Base-by-base conservation (phyloP, 2,888 invertebrate genomes). In the Horisme vitalbata region DNA sequence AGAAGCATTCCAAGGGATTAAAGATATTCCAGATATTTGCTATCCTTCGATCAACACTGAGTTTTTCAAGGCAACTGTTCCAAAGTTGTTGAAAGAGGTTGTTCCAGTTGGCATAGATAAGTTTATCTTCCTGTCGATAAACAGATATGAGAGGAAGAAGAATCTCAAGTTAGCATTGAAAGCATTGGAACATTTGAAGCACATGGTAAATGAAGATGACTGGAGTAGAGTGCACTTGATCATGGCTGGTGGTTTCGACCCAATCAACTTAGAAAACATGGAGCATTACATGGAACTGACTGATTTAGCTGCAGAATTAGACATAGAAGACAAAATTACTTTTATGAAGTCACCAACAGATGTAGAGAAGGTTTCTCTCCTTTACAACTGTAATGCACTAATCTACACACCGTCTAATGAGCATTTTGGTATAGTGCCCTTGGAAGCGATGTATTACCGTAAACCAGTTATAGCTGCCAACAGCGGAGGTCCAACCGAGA, bases 361-460 rank as follows among this genome's bases (percentile, higher is more conserved):
- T 73, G 81, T 91, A 26, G 92, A 94, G 41, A 99, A 99, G 83
- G 91, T 95, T 4, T 92, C 94, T 8, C 83, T 99, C 11, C 87
- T 99, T n/a, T 86, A 92, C 21, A 85, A 93, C 44, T 94, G 96
- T 60, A 92, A 93, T 41, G 95, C 96, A 55, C 84, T 99, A 11
- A 73, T 99, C 12, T 99, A 99, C 73, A 99, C 99, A 4, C 99
- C 99, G 1, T 93, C 95, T 2, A 96, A 96, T 75, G 99, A 99
- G 79, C 99, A 99, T 86, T 99, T 99, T 90, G 99, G 99, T 3
- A 99, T 99, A 65, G 99, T 99, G 5, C 99, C 99, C 0, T 89
- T 99, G 39, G 99, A 99, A 90, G 98, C 99, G 0, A 99, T 99
- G 99, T 96, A 96, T 73, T 93, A 94, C 74, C 91, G 92, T 2